Conservation (phyloP, 1,140 invertebrate species). For the Apis mellifera region DNA sequence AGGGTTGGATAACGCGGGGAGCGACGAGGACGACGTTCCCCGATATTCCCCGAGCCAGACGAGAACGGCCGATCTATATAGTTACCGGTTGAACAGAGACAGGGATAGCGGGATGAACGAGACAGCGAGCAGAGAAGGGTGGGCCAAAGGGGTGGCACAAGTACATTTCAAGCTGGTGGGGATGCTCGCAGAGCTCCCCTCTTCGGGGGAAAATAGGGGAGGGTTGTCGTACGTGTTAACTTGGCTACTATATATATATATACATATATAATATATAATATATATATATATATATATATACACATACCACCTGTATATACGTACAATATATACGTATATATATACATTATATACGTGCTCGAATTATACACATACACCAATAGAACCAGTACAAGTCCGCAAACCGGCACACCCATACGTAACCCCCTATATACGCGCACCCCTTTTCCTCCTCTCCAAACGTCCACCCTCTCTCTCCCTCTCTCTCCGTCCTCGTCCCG, state of each 20-base stretch:
- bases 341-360: neutral
- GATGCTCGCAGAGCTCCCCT: conserved; percentile 38
- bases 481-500: neutral
- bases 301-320: neutral
- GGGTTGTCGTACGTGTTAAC: conserved; percentile 52
- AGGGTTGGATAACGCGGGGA: conserved; percentile 48
- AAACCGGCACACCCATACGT: neutral
- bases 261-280: neutral
- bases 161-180: conserved; percentile 34
- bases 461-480: neutral
- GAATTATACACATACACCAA: neutral
- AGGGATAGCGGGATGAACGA: conserved; percentile 10
- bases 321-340: neutral
- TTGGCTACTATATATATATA: conserved; percentile 16
- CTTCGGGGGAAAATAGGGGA: conserved; percentile 28
- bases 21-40: conserved; percentile 2
- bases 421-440: conserved; percentile 16
- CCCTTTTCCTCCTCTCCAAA: neutral
- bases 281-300: neutral
- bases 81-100: conserved; percentile 30
- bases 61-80: conserved; percentile 26
- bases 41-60: conserved; percentile 6
- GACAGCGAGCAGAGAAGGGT: conserved; percentile 36
- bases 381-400: neutral
- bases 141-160: conserved; percentile 55